phyloP scores from a whole-genome alignment of 2,113 vertebrate genomes.

The Promerops cafer region DNA sequence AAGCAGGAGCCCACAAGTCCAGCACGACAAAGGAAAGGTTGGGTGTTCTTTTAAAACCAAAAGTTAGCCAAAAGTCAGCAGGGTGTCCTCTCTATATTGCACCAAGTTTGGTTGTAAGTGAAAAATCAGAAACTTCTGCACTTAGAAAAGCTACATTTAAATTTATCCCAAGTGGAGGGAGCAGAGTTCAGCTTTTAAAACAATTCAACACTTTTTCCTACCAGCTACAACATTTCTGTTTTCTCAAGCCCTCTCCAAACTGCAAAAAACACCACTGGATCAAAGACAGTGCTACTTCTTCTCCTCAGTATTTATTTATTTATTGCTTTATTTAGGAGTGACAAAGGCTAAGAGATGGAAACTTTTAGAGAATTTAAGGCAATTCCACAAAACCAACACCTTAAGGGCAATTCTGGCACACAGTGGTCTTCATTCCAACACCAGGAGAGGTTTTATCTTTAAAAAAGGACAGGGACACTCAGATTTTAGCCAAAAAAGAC shows the following conservation, averaged over 20 bases:
- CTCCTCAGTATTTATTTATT: neutral
- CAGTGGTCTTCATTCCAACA: neutral
- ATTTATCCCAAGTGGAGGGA: neutral
- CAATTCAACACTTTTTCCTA: neutral
- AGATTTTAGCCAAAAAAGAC: neutral
- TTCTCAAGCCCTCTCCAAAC: neutral
- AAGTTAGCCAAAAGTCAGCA: neutral
- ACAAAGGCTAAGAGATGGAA: neutral
- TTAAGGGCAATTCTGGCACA: neutral
- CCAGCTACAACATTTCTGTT: neutral
- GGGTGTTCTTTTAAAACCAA: neutral
- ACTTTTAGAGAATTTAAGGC: conserved; percentile 17
- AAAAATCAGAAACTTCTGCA: neutral
- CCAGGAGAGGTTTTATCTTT: neutral
- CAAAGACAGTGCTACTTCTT: neutral
- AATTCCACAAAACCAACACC: neutral
- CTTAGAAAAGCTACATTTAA: neutral
- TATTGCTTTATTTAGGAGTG: conserved; percentile 30
- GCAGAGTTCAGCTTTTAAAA: neutral
- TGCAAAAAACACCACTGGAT: neutral
- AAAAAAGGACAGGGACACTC: neutral
- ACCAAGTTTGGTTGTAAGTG: neutral
- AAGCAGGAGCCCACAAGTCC: neutral
- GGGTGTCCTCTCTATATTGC: neutral
- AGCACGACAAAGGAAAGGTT: neutral